Conservation (phyloP, 2,113 vertebrate genomes). For the Trichomycterus rosablanca region DNA sequence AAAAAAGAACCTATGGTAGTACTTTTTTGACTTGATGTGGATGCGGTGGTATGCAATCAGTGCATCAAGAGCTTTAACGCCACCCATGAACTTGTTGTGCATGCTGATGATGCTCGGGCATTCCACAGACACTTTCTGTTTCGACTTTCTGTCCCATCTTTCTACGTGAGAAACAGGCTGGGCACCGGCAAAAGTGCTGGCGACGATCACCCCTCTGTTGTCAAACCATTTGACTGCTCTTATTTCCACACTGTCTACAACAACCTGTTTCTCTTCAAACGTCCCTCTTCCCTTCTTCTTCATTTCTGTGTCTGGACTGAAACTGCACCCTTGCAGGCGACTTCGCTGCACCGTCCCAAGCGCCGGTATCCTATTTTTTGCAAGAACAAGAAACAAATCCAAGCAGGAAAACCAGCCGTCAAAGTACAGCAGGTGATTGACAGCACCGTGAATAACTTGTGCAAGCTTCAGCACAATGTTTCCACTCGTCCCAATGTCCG, state of each 20-base stretch:
- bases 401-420: constrained; percentile 31
- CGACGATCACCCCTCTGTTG: constrained; percentile 26
- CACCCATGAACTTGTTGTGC: constrained; percentile 34
- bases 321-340: constrained; percentile 31
- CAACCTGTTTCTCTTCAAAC: constrained; percentile 29
- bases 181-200: constrained; percentile 20
- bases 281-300: constrained; percentile 33
- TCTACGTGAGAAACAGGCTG: constrained; percentile 25
- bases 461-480: too few relatives aligned
- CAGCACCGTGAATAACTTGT: too few relatives aligned
- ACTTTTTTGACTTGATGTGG: constrained; percentile 33
- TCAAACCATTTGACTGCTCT: constrained; percentile 35
- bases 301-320: constrained; percentile 14
- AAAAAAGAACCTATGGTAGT: too few relatives aligned
- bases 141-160: constrained; percentile 28
- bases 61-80: constrained; percentile 32
- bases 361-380: constrained; percentile 36
- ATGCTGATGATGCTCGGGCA: too few relatives aligned
- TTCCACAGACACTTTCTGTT: constrained; percentile 21
- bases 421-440: constrained; percentile 33
- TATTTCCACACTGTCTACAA: constrained; percentile 26
- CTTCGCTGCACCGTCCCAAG: constrained; percentile 30
- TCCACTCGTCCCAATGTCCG: too few relatives aligned
- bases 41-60: constrained; percentile 29
- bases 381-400: constrained; percentile 38